phyloP scores from a whole-genome alignment of 2,888 invertebrate species.

The Diplazon laetatorius region DNA sequence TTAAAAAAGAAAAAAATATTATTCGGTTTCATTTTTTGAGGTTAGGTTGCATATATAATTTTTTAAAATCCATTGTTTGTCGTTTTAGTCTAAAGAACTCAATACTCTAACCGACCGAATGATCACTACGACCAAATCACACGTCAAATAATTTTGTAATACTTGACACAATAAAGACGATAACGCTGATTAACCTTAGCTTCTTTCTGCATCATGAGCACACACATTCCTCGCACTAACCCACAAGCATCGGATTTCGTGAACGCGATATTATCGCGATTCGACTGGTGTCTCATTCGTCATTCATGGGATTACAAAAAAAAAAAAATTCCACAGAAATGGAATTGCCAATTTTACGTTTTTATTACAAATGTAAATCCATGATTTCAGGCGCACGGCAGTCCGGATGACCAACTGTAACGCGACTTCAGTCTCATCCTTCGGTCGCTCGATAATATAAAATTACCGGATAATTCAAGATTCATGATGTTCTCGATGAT shows the following conservation, averaged over 20 bases:
- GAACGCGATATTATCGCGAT: slow-evolving; percentile 6
- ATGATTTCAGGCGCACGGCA: slow-evolving; percentile 61
- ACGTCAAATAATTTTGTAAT: slow-evolving; percentile 55
- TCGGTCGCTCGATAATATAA: slow-evolving; percentile 8
- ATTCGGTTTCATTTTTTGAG: too few species aligned
- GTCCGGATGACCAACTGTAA: slow-evolving; percentile 51
- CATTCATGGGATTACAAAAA: slow-evolving; percentile 13
- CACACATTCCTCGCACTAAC: slow-evolving; percentile 23
- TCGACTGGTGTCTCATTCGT: slow-evolving; percentile 14
- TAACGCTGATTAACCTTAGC: slow-evolving; percentile 41
- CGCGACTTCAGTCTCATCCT: not conserved
- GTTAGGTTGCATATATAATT: too few species aligned
- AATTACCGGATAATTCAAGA: slow-evolving; percentile 37
- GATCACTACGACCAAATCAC: too few species aligned
- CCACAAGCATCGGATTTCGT: not conserved
- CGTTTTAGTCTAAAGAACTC: slow-evolving; percentile 5
- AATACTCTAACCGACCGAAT: too few species aligned
- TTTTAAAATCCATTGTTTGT: too few species aligned
- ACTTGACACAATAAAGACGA: slow-evolving; percentile 57
- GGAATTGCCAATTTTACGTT: too few species aligned
- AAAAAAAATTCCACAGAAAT: too few species aligned
- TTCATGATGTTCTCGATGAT: slow-evolving; percentile 3
- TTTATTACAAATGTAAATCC: slow-evolving; percentile 36
- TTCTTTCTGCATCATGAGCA: slow-evolving; percentile 21
- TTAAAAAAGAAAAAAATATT: too few species aligned